Conservation (phyloP, 2,113 vertebrate genomes). For the Myrmophylax atrothorax region DNA sequence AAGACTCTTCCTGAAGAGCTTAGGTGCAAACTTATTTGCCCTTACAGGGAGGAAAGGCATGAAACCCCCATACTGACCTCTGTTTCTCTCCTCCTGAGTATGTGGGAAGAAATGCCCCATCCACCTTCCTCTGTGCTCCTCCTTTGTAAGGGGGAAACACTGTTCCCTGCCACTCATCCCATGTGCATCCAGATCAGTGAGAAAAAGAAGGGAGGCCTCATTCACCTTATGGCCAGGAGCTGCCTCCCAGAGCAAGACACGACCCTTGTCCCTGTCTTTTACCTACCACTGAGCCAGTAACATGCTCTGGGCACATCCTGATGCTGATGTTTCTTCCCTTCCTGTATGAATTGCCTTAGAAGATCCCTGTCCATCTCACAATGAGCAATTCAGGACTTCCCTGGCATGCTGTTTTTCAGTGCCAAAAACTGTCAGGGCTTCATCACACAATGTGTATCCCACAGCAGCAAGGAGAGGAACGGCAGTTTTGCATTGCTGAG, state of each 20-base stretch:
- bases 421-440: background rate
- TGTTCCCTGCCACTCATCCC: background rate
- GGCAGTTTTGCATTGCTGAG: conserved; percentile 11
- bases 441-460: background rate
- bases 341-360: background rate
- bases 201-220: background rate
- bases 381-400: background rate
- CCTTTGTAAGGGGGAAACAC: background rate
- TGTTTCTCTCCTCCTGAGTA: background rate
- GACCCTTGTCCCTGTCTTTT: background rate
- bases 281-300: background rate
- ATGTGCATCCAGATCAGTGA: background rate
- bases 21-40: background rate
- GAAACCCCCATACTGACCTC: background rate
- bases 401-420: background rate
- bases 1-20: background rate
- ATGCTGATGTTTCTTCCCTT: background rate
- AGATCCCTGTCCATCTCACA: background rate
- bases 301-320: background rate
- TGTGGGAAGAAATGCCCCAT: background rate
- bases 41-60: background rate
- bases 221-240: background rate
- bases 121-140: background rate
- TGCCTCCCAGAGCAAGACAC: background rate
- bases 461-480: background rate